A percentile compares a stretch with the other conserved stretches of the same genome.
Evolutionary conservation across 2,888 invertebrate genomes (phyloP).

Genomic region (Diaperis boleti): DNA sequence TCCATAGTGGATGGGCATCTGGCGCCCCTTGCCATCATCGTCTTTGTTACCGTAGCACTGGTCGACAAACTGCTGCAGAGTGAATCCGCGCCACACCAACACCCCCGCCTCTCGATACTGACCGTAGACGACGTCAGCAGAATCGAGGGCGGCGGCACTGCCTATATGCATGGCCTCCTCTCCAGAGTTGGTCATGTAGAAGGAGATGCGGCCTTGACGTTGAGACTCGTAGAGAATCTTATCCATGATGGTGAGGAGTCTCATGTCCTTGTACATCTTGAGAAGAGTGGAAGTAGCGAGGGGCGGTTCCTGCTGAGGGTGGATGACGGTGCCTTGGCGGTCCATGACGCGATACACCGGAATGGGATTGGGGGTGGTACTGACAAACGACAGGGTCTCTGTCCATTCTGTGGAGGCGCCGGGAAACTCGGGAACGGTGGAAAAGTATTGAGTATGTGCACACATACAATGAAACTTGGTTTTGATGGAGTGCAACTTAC

Average conservation of each 20-base stretch:
- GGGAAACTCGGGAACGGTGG: too few relatives aligned
- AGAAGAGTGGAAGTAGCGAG: conserved; percentile 77
- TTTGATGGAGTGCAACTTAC: too few relatives aligned
- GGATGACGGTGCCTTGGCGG: too few relatives aligned
- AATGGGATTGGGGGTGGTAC: too few relatives aligned
- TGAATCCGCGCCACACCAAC: conserved; percentile 84
- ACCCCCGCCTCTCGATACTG: conserved; percentile 98
- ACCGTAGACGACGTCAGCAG: conserved; percentile 90
- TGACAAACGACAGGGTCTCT: too few relatives aligned
- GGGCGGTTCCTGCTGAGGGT: conserved; percentile 72
- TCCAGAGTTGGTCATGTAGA: conserved; percentile 99
- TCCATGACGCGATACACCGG: too few relatives aligned
- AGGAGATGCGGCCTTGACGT: conserved; percentile 89
- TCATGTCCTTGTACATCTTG: conserved; percentile 96
- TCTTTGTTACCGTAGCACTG: conserved; percentile 96
- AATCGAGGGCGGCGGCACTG: conserved; percentile 92
- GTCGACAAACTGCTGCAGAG: conserved; percentile 87
- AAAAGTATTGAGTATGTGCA: too few relatives aligned
- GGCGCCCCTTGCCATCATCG: conserved; percentile 84
- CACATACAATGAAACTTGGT: too few relatives aligned
- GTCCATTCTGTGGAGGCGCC: too few relatives aligned
- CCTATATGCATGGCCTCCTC: conserved; percentile 94
- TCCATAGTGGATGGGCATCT: conserved; percentile 99
- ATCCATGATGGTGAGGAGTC: conserved; percentile 91
- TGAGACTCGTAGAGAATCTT: conserved; percentile 97